Conservation (phyloP, 2,113 vertebrate species). For the Synchiropus splendidus region DNA sequence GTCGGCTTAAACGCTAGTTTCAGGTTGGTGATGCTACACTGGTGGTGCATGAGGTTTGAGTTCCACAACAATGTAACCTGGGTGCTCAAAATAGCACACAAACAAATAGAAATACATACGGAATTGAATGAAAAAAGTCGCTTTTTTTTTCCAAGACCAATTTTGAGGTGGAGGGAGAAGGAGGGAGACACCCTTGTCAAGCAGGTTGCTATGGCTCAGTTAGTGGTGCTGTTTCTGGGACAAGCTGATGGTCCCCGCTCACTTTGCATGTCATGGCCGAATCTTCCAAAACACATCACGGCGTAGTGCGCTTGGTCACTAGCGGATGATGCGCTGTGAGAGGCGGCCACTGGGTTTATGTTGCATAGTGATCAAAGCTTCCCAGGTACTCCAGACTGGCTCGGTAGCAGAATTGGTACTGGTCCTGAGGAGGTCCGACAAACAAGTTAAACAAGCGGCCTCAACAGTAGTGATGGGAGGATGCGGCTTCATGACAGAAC, state of each 20-base stretch:
- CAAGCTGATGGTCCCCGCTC: conserved; percentile 44
- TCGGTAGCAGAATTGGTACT: conserved; percentile 98
- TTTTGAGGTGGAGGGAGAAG: conserved; percentile 78
- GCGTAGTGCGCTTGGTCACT: conserved; percentile 51
- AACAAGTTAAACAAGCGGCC: conserved; percentile 16
- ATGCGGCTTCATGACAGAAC: too few species aligned
- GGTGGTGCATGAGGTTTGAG: conserved; percentile 46
- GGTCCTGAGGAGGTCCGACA: conserved; percentile 72
- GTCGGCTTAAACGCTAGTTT: conserved; percentile 41
- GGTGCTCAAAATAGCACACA: conserved; percentile 56
- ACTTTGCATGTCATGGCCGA: conserved; percentile 70
- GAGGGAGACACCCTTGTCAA: conserved; percentile 77
- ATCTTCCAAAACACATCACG: conserved; percentile 67
- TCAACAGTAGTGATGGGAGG: not conserved
- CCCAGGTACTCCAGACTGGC: conserved; percentile 96
- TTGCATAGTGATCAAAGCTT: conserved; percentile 99
- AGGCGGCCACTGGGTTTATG: conserved; percentile 73
- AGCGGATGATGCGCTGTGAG: conserved; percentile 45
- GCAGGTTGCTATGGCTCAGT: conserved; percentile 92
- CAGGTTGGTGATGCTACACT: conserved; percentile 57
- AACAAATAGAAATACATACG: conserved; percentile 60
- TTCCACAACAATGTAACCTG: conserved; percentile 47
- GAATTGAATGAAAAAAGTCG: conserved; percentile 44
- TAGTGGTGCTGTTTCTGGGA: conserved; percentile 80
- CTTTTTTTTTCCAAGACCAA: conserved; percentile 44